Evolutionary conservation across 2,113 vertebrate species (phyloP).

Genomic region (Carettochelys insculpta): DNA sequence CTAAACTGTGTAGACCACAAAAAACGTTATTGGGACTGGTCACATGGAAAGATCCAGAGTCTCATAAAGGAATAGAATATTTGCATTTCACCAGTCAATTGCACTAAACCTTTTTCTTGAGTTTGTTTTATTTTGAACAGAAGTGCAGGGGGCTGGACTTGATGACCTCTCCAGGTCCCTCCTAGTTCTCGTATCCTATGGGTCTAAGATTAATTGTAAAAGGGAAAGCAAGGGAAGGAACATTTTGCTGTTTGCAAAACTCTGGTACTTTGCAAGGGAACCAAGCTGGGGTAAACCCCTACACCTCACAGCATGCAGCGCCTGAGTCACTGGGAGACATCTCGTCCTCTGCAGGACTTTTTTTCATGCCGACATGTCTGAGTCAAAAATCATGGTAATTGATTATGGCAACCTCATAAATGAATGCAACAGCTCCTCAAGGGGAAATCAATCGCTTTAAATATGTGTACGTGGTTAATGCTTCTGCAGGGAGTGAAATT

Average conservation of each 20-base stretch:
- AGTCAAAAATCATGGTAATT: background rate
- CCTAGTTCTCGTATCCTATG: too few species aligned
- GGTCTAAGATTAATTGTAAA: background rate
- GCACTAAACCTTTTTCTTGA: background rate
- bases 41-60: background rate
- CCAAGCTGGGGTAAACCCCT: background rate
- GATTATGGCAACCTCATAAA: background rate
- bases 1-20: background rate
- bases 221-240: background rate
- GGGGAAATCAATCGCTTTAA: background rate
- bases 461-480: too few species aligned
- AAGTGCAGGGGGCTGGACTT: background rate
- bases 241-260: background rate
- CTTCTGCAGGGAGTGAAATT: background rate
- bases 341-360: background rate
- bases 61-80: background rate
- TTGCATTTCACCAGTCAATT: background rate
- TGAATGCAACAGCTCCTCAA: too few species aligned
- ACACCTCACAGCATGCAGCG: slow-evolving; percentile 39
- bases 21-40: background rate
- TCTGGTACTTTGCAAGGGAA: background rate
- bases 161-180: too few species aligned
- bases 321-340: background rate
- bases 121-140: background rate
- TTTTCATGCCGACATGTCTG: slow-evolving; percentile 57